Evolutionary conservation across 2,888 invertebrate species (phyloP), one percentile per base, ranked within the genome.

Genomic region (Gymnocheta viridis): DNA sequence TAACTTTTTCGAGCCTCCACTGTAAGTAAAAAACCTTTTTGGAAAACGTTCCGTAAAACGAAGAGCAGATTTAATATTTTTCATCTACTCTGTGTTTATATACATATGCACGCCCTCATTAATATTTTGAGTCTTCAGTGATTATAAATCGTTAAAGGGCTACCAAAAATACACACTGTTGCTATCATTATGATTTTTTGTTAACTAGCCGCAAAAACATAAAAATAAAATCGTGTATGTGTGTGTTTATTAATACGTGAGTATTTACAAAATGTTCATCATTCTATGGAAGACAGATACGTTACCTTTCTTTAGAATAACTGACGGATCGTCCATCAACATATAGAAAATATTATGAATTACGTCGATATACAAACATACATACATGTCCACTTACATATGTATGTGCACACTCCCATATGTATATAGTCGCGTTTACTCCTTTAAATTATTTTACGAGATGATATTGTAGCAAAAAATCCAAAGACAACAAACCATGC

Each of bases 61-160:
- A n/a, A n/a, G n/a, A n/a, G n/a, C n/a, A n/a, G n/a, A n/a, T n/a
- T n/a, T n/a, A n/a, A n/a, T n/a, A n/a, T n/a, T n/a, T n/a, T n/a
- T n/a, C n/a, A n/a, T n/a, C n/a, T n/a, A n/a, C n/a, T n/a, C n/a
- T 22, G 22, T 60, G 14, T 60, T 22, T 62, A 27, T 10, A 1
- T 24, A 44, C 3, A 14, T 62, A n/a, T 17, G 41, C 51, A 76
- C 22, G 49, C 64, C 64, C 64, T 66, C 64, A 72, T 80, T 80
- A 73, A 67, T 73, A 49, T 80, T 54, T 73, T 62, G 4, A 32
- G 44, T 80, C 66, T 80, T 49, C 27, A 67, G 54, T 60, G 80
- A 80, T 80, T 80, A 73, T 80, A 80, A 73, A 80, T 80, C 80
- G 58, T 80, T 73, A 73, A 73, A 67, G 58, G 58, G 80, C 80